Evolutionary conservation across 2,888 invertebrate genomes (phyloP), one percentile per base, ranked within the genome.

Genomic region (Mythimna pallens): DNA sequence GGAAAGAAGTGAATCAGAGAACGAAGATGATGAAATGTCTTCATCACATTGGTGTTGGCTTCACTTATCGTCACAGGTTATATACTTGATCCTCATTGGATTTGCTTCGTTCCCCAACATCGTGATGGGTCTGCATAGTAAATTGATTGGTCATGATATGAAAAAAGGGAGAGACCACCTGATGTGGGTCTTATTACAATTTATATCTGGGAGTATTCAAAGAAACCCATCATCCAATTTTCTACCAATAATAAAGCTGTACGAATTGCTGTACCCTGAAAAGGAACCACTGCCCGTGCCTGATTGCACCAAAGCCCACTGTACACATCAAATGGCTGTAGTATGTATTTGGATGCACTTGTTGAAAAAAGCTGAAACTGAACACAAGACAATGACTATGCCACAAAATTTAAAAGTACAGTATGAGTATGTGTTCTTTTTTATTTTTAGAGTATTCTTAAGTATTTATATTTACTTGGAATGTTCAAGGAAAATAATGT

Each of bases 131-230:
- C 96, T 99, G 50, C 98, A 99, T 91, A 98, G 98, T 74, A 98
- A 98, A 96, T 93, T 98, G 54, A 97, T 98, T 59, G 98, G 98
- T 10, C 97, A 98, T 83, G 98, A 99, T 89, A 96, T 99, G 90
- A 97, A 98, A 76, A 98, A 98, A 93, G 99, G 99, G 0, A 97
- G 99, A 64, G 99, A 99, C 94, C 99, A 99, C 89, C 96, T 99
- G n/a, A 99, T 99, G 99, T 99, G 99, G 99, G 98, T 99, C 30
- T 95, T 99, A 25, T 95, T 99, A 59, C 99, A 99, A 94, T 99
- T 99, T 89, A 99, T 99, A 87, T 99, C 99, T 0, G 99, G 99
- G 65, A 99, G 99, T 89, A 99, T 99, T 88, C 99, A 99, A 92
- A 98, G 99, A 86, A 99, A 99, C 94, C 98, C 99, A 0, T 94